Evolutionary conservation across 1,140 invertebrate genomes (phyloP).

Genomic region (Brachionus plicatilis): DNA sequence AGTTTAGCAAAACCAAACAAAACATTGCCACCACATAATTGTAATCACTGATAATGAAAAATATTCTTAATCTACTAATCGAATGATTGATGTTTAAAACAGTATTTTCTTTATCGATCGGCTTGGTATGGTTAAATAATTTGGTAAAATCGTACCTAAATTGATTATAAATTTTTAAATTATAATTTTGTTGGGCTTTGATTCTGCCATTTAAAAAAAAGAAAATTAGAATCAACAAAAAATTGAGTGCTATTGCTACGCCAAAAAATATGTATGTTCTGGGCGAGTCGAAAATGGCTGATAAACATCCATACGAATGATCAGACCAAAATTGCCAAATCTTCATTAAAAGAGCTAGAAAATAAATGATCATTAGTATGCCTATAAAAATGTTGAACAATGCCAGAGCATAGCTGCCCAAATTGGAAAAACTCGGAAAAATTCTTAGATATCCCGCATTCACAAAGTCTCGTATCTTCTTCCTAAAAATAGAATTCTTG

Average conservation of each 20-base stretch:
- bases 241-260: background rate
- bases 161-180: background rate
- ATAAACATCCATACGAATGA: background rate
- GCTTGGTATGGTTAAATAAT: background rate
- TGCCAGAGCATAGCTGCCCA: background rate
- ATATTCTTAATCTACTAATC: background rate
- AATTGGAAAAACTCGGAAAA: conserved; percentile 1
- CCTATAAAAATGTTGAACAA: background rate
- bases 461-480: background rate
- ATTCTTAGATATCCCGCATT: background rate
- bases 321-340: background rate
- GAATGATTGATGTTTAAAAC: conserved; percentile 3
- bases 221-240: background rate
- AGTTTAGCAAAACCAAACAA: background rate
- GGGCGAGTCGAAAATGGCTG: background rate
- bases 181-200: background rate
- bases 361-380: background rate
- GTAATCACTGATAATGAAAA: background rate
- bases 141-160: conserved; percentile 12
- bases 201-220: background rate
- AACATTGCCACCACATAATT: background rate
- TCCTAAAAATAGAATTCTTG: background rate
- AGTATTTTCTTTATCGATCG: background rate
- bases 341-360: background rate
- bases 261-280: background rate